Base-by-base conservation (phyloP, 2,113 vertebrate genomes). In the Glaucidium brasilianum region DNA sequence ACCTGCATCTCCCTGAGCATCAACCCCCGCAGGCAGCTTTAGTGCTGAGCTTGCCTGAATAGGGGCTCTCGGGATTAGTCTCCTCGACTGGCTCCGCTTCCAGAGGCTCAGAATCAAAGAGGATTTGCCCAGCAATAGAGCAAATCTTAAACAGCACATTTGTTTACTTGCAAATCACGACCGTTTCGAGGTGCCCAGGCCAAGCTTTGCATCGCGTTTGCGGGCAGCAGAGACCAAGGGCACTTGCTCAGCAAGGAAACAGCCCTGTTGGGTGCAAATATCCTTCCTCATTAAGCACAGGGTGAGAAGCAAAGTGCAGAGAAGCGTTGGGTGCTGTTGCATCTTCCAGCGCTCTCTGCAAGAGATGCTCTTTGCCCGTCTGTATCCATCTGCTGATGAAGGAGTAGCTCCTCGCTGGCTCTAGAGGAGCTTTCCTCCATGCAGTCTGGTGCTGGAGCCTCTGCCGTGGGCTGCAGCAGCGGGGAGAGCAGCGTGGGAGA, bases 401-500 rank as follows among this genome's bases (percentile, higher is more conserved):
- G 82, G 55, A 81, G 5, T 8, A 45, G 14, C 91, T 84, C 29
- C 86, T 88, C 6, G 19, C 29, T 63, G 59, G 37, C 68, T 50
- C 15, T 5, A 2, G 35, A 17, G 27, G 60, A 86, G 39, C 27
- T 45, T 75, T 66, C 32, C 47, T 90, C 49, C 3, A 0, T 4
- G 22, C 37, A 3, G 43, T 3, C 49, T 69, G 71, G 12, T 35
- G 41, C 62, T 3, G 26, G 76, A 79, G 83, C 52, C 76, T 59
- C 30, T 80, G 83, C 60, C 2, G 0, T 0, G 11, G 82, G 88
- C n/a, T 84, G 95, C 60, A 67, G 82, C 2, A 11, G 71, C 52
- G 56, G 92, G 72, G 78, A 81, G 92, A 71, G 86, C 85, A 62
- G 91, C 43, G 92, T 97, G 96, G 96, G 96, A 95, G 96, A 90